Base-by-base conservation (phyloP, 2,888 invertebrate species). In the Apotomis turbidana region DNA sequence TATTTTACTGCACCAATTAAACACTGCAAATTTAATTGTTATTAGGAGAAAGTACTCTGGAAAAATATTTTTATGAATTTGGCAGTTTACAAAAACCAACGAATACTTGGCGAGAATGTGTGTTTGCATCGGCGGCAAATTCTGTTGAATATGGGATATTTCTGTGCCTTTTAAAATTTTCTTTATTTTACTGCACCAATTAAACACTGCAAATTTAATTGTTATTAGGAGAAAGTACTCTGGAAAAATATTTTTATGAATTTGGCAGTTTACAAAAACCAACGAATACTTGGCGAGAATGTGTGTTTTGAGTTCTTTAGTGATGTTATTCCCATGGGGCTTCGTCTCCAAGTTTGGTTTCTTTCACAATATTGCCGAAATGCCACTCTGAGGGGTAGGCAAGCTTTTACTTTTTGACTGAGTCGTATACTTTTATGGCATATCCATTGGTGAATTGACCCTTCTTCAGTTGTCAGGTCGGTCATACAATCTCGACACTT, bases 111-210 rank as follows among this genome's bases (percentile, higher is more conserved):
- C 15, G 4, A 64, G 13, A 15, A 54, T 41, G 6, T 15, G 9
- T 1, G 9, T 3, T 54, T 54, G 63, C 15, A 64, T 44, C 6
- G 0, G 3, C 3, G 63, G 54, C 15, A 64, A 54, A 9, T 15
- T 4, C n/a, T 13, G 0, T 10, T 4, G 8, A 64, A 44, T 4
- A 15, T 54, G 52, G 1, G 13, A n/a, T 13, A 41, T 9, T 4
- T 63, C 63, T 13, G 54, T 41, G 13, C 63, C 54, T 3, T 54
- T 54, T 8, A 63, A 54, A n/a, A 63, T 63, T 63, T 63, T 63
- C 41, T 63, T 63, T 1, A 63, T 63, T 9, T 8, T 41, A 10
- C 41, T 63, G 63, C 54, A 66, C 57, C 57, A 54, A n/a, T n/a
- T n/a, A n/a, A n/a, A n/a, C n/a, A n/a, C n/a, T n/a, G n/a, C n/a